phyloP scores from a whole-genome alignment of 1,140 invertebrate genomes.

The Drosophila takahashii region DNA sequence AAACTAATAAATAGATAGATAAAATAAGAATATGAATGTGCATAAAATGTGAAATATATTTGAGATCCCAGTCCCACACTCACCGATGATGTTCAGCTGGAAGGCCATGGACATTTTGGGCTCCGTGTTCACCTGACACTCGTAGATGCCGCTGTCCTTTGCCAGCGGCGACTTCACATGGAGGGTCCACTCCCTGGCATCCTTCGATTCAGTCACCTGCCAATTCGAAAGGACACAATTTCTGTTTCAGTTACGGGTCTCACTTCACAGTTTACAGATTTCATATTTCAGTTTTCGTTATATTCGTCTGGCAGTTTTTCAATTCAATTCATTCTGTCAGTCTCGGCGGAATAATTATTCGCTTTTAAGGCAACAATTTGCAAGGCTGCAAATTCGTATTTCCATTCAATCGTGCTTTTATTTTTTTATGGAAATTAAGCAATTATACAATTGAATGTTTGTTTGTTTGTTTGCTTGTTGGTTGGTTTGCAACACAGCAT shows the following conservation, averaged over 20 bases:
- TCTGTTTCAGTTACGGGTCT: slow-evolving; percentile 22
- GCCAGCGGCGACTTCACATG: slow-evolving; percentile 95
- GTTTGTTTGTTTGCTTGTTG: slow-evolving; percentile 23
- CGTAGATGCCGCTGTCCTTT: slow-evolving; percentile 93
- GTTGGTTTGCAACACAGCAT: slow-evolving; percentile 8
- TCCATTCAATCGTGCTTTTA: slow-evolving; percentile 23
- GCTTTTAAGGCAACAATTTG: slow-evolving; percentile 45
- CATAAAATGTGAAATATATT: not conserved
- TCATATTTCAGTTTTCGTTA: slow-evolving; percentile 7
- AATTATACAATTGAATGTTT: slow-evolving; percentile 55
- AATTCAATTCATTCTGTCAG: slow-evolving; percentile 31
- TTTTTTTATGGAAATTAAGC: slow-evolving; percentile 57
- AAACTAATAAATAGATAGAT: too few species aligned
- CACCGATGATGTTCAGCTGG: slow-evolving; percentile 94
- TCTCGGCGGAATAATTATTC: slow-evolving; percentile 51
- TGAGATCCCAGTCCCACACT: slow-evolving; percentile 85
- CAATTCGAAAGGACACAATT: slow-evolving; percentile 67
- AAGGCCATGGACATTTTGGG: slow-evolving; percentile 96
- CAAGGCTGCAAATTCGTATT: slow-evolving; percentile 31
- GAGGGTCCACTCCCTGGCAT: slow-evolving; percentile 96
- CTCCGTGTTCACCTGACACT: slow-evolving; percentile 97
- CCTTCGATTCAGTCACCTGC: slow-evolving; percentile 92
- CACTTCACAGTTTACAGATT: slow-evolving; percentile 7
- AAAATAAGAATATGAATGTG: too few species aligned
- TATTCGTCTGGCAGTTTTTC: slow-evolving; percentile 10